Evolutionary conservation across 2,888 invertebrate species (phyloP), one percentile per base, ranked within the genome.

Genomic region (Psylliodes chrysocephalus): DNA sequence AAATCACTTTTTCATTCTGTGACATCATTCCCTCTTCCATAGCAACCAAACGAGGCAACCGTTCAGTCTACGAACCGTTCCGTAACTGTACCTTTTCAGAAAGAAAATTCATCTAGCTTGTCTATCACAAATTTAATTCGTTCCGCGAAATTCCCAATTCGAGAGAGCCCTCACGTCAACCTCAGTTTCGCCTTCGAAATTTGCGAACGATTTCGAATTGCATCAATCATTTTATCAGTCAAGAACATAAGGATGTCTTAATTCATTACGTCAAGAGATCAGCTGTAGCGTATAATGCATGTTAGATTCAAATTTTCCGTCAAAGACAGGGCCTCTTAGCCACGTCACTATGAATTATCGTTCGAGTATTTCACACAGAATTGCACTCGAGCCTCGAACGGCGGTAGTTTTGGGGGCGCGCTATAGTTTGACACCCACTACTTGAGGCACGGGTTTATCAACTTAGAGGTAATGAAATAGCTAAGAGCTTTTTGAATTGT

Each of bases 211-310:
- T 67, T 63, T 52, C 65, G 61, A 60, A 66, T 59, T 66, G 60
- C 66, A 72, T 72, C 72, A 68, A 72, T 72, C 72, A 71, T 71
- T 63, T 70, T 67, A 71, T 70, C 69, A 68, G 65, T 61, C 68
- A 59, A 61, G 66, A 71, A 70, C 70, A 71, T 65, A 70, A 67
- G 67, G 67, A 71, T 68, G 71, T 71, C 72, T 73, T 72, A 72
- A 74, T 74, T 75, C 71, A 74, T 72, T 70, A 71, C 71, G 70
- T 69, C 67, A 68, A 67, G 66, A 71, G 67, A 71, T 71, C 68
- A 69, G 69, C 68, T 68, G 68, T 65, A 68, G 53, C 59, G 63
- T 63, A 67, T 68, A 69, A 69, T 65, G 64, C 65, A 66, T 38
- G 66, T 54, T 51, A 60, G 63, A 60, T 64, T 63, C 60, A 47